Conservation (phyloP, 2,797 vertebrate species). For the Luscinia luscinia region DNA sequence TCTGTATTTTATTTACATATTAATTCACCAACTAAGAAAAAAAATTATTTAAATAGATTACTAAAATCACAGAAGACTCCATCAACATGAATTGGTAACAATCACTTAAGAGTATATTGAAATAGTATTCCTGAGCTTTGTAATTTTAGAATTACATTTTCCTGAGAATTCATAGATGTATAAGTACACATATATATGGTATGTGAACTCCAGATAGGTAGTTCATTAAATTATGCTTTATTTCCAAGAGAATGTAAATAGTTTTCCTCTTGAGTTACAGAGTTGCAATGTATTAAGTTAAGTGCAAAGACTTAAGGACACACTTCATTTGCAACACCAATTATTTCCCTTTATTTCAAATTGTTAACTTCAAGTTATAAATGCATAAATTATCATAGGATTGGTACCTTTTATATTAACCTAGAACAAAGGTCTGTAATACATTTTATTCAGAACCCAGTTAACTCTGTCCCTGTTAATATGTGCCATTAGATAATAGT, state of each 20-base stretch:
- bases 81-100: neutral
- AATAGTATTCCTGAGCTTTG: neutral
- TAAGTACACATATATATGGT: neutral
- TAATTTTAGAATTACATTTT: neutral
- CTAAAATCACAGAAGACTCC: neutral
- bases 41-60: neutral
- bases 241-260: neutral
- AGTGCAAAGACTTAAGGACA: neutral
- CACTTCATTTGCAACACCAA: neutral
- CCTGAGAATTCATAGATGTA: neutral
- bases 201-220: neutral
- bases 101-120: neutral
- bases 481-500: neutral
- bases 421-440: neutral
- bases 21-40: neutral
- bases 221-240: neutral
- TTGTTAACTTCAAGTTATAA: neutral
- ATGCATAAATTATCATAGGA: neutral
- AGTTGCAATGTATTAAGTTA: neutral
- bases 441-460: neutral
- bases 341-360: slow-evolving; percentile 20
- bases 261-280: neutral
- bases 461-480: neutral
- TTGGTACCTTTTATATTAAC: neutral
- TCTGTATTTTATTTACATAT: neutral